Conservation (phyloP, 2,797 vertebrate genomes). For the Staurois parvus region DNA sequence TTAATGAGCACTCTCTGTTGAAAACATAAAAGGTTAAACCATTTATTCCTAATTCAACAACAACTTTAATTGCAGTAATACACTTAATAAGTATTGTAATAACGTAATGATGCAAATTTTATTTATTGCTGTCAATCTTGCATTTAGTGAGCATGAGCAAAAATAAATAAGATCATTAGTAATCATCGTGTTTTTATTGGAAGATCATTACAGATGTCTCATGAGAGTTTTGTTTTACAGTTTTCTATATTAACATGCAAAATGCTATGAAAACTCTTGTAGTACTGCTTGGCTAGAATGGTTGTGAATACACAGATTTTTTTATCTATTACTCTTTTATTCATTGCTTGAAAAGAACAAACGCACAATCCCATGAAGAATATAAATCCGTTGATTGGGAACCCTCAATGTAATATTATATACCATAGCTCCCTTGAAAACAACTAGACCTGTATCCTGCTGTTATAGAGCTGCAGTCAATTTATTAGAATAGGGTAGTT, state of each 20-base stretch:
- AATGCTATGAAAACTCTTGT: not conserved
- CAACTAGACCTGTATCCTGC: not conserved
- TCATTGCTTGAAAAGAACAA: not conserved
- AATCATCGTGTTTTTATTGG: not conserved
- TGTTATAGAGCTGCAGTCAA: no score
- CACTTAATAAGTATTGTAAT: conserved; percentile 28
- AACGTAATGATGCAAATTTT: conserved; percentile 19
- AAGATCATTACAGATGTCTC: not conserved
- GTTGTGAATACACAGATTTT: not conserved
- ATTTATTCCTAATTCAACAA: not conserved
- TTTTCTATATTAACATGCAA: not conserved
- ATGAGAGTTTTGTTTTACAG: not conserved
- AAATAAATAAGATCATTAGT: conserved; percentile 7
- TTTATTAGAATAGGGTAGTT: no score
- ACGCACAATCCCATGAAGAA: not conserved
- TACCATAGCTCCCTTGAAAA: not conserved
- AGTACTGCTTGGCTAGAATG: not conserved
- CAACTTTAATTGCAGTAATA: conserved; percentile 33
- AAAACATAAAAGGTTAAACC: conserved; percentile 24
- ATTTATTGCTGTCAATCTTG: conserved; percentile 28
- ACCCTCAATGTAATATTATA: not conserved
- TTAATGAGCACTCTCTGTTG: conserved; percentile 34
- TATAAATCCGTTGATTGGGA: no score
- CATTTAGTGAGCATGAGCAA: conserved; percentile 9
- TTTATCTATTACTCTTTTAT: not conserved